Evolutionary conservation across 1,140 invertebrate genomes (phyloP), one percentile per base, ranked within the genome.

Genomic region (Coptotermes formosanus): DNA sequence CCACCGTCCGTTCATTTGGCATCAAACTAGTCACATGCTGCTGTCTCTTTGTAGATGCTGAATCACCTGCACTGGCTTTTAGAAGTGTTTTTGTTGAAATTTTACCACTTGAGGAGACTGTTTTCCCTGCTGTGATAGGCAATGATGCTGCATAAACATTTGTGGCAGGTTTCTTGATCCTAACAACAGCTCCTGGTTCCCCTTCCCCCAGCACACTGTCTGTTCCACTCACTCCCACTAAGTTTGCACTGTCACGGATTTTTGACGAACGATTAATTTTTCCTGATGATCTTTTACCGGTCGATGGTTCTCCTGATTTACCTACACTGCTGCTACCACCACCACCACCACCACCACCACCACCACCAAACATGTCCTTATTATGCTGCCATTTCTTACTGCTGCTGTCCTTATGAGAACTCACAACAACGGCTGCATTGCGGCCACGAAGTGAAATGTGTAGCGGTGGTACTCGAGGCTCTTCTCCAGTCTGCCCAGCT

Each of bases 351-450:
- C 85, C 85, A 25, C 84, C 84, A 3, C 82, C 85, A 87, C 75
- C 81, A 82, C 75, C 82, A 83, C 81, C 44, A 69, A 55, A 82
- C 52, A 88, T 83, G 82, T 88, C 84, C 87, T 88, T 86, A 85
- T 83, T 64, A 30, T 75, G 64, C 88, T 44, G 82, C 83, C 86
- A 86, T 23, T 86, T 85, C 52, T 87, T 85, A 43, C 82, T 84
- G 52, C 38, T 38, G 38, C 84, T 84, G n/a, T 89, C 88, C 45
- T 96, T 96, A 86, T 95, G 95, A 25, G 95, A 94, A 88, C 95
- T 95, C 87, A 96, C 96, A 84, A 98, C 97, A 55, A 98, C 96
- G n/a, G 95, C 96, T 25, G 96, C 95, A 91, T 97, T 97, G 82
- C 96, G 92, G 16, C 97, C 97, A 87, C 96, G 92, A 83, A 98